Base-by-base conservation (phyloP, 2,113 vertebrate species). In the Sminthopsis crassicaudata region DNA sequence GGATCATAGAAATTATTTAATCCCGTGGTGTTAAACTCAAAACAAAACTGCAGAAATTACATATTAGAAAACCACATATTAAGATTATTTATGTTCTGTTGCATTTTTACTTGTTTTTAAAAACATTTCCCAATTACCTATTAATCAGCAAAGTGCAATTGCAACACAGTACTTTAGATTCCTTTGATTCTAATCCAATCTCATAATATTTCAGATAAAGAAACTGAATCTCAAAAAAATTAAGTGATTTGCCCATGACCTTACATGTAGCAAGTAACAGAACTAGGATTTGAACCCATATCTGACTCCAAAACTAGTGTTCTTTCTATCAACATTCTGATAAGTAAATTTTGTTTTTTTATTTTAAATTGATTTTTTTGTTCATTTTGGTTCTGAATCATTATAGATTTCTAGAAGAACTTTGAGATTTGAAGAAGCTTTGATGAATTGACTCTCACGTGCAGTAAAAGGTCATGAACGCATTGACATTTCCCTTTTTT, bases 291-390 rank as follows among this genome's bases (percentile, higher is more conserved):
- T n/a, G 60, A 67, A 76, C 67, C 36, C 67, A n/a, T n/a, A 76
- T 76, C 36, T 76, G 67, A 76, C 67, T 76, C 36, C 36, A 76
- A 36, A 76, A n/a, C 30, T 76, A 19, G 60, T 16, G 4, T 76
- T n/a, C 60, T n/a, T 76, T 76, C 67, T 42, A 76, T 42, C 42
- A 6, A 42, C 30, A 96, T 16, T 27, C 26, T 53, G 88, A 91
- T 46, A 92, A 52, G 93, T 91, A 89, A 22, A 2, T 91, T 92
- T 96, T 93, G 94, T 53, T 94, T 88, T 88, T 94, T 96, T 55
- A 46, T 93, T 94, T 55, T 89, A 92, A 91, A 91, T 54, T 89
- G 24, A 90, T 92, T 93, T 91, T 94, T 90, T 84, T 50, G 26
- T 76, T 94, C 52, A 22, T 12, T 97, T 96, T 76, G 42, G 25